These are phyloP conservation scores for Drosophila leontia DNA, from an alignment of 1,140 invertebrate genomes.

Conservation along the genomic window DNA sequence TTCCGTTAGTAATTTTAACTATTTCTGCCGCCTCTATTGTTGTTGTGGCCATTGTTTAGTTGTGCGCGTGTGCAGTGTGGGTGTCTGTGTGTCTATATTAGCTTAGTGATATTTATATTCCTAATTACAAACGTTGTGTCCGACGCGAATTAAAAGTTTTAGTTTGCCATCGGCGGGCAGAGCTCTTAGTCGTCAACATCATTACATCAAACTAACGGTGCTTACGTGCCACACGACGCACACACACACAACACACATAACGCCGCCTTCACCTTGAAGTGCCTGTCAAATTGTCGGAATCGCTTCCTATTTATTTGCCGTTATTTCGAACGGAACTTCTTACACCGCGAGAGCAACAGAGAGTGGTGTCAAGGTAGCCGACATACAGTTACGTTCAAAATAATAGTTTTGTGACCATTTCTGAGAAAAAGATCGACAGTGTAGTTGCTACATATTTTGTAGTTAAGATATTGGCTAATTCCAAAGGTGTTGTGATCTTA, in stretches of 20 bases:
- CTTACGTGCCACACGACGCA: constrained; percentile 48
- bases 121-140: constrained; percentile 53
- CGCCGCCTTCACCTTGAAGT: constrained; percentile 48
- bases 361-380: constrained; percentile 52
- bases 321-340: constrained; percentile 46
- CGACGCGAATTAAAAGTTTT: constrained; percentile 40
- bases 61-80: constrained; percentile 43
- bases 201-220: constrained; percentile 42
- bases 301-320: constrained; percentile 49
- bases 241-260: constrained; percentile 3
- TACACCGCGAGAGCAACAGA: constrained; percentile 23
- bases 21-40: constrained; percentile 39
- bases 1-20: constrained; percentile 58
- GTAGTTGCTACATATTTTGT: neutral
- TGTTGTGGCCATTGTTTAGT: constrained; percentile 30
- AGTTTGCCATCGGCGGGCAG: constrained; percentile 42
- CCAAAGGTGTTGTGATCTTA: neutral
- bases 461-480: neutral
- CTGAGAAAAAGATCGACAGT: neutral
- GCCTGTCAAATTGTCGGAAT: constrained; percentile 31
- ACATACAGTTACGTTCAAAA: constrained; percentile 19
- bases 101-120: constrained; percentile 65
- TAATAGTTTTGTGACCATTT: constrained; percentile 6
- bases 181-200: constrained; percentile 31
- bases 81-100: constrained; percentile 51